Evolutionary conservation across 2,888 invertebrate species (phyloP), one percentile per base, ranked within the genome.

Genomic region (Amblyjoppa proteus): DNA sequence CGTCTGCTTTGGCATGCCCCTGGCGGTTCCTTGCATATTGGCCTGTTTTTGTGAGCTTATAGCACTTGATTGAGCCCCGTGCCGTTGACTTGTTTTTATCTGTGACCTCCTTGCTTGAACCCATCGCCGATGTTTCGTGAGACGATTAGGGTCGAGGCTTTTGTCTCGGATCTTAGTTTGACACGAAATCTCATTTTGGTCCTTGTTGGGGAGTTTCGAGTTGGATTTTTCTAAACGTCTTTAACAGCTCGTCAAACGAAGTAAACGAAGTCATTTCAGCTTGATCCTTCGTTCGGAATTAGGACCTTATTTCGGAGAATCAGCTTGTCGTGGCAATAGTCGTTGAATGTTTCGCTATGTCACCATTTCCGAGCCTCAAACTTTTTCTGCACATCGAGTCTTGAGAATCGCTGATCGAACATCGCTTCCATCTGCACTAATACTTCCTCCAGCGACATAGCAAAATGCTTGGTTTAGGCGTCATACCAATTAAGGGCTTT

Each of bases 281-380:
- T 74, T 85, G 86, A 20, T 87, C 80, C 87, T 28, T 82, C 85
- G 0, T 70, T 61, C 2, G 75, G 53, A 11, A 88, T 64, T 0
- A 85, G 88, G 11, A 87, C 79, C 9, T 73, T 49, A 69, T 88
- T 87, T 0, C 83, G 84, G 9, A 88, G 74, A 25, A 88, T 82
- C 3, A 85, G 64, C 58, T 88, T 88, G n/a, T 85, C 83, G 38
- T 88, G 87, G 51, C 73, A 84, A 83, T 88, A 88, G 49, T 88
- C 87, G 34, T 71, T 80, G 31, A 86, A 88, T 2, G 85, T 75
- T 53, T 87, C 86, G 49, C 13, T 64, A 20, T 41, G 28, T 28
- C 75, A 77, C 88, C 88, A 88, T 45, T 74, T 78, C 20, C 85
- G 68, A 0, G 76, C 74, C 38, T 88, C 85, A 45, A 88, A 88